Percentiles rank a stretch among this genome's conserved stretches.
Conservation (phyloP, 2,797 vertebrate genomes). For the Chiroxiphia lanceolata region DNA sequence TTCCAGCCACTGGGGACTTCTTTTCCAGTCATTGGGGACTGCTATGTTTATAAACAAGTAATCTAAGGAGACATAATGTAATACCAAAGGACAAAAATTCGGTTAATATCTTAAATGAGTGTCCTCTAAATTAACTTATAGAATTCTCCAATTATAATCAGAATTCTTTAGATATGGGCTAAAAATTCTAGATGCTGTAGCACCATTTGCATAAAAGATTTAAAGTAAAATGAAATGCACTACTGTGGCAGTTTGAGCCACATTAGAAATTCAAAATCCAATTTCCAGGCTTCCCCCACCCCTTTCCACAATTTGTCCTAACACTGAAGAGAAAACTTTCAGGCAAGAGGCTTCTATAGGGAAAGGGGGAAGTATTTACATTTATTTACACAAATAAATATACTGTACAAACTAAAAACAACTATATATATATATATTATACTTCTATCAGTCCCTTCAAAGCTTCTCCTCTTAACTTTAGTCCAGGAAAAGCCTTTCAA, state of each 20-base stretch:
- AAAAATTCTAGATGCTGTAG: not conserved
- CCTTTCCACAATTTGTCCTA: too few species aligned
- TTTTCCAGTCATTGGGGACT: not conserved
- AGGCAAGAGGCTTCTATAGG: too few species aligned
- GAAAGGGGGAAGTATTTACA: too few species aligned
- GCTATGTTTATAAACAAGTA: not conserved
- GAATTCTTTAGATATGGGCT: not conserved
- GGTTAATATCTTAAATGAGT: not conserved
- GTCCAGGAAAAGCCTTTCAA: too few species aligned
- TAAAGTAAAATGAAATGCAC: not conserved
- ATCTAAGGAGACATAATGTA: rapidly evolving
- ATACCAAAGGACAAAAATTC: not conserved
- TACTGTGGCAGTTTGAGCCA: too few species aligned
- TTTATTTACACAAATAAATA: too few species aligned
- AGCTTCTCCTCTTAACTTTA: too few species aligned
- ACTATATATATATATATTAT: not conserved
- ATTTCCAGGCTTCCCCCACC: too few species aligned
- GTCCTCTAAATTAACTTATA: not conserved
- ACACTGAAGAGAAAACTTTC: too few species aligned
- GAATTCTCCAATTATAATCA: not conserved
- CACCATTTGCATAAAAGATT: not conserved
- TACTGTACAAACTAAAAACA: too few species aligned
- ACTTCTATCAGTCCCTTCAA: too few species aligned
- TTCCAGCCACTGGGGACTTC: not conserved
- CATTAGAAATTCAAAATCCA: too few species aligned